Evolutionary conservation across 1,140 invertebrate genomes (phyloP).

Genomic region (Drosophila miranda): DNA sequence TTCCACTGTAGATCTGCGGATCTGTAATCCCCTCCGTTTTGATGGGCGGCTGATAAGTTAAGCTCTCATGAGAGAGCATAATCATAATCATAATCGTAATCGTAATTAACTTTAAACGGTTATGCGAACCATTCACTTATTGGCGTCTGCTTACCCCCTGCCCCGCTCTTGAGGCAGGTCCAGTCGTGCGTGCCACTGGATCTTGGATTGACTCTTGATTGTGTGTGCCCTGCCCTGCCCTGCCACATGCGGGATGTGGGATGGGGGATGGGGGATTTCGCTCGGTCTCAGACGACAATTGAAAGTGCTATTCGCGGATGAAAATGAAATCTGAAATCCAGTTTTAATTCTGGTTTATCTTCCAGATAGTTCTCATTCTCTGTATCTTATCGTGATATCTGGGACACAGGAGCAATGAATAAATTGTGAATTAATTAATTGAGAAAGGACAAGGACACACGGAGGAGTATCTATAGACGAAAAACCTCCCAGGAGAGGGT

Average conservation of each 20-base stretch:
- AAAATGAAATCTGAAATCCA: conserved; percentile 22
- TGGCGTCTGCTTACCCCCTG: conserved; percentile 36
- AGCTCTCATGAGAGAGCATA: conserved; percentile 15
- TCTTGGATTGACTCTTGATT: conserved; percentile 27
- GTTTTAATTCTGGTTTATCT: conserved; percentile 19
- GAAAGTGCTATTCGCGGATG: not conserved
- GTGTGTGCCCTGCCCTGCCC: conserved; percentile 34
- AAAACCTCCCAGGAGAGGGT: conserved; percentile 17
- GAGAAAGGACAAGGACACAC: not conserved
- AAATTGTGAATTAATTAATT: conserved; percentile 37
- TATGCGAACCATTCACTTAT: conserved; percentile 30
- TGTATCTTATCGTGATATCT: conserved; percentile 63
- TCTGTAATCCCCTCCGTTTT: conserved; percentile 41
- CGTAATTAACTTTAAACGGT: conserved; percentile 56
- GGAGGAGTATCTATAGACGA: not conserved
- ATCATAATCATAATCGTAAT: conserved; percentile 31
- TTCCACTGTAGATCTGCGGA: conserved; percentile 52
- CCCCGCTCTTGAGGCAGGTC: conserved; percentile 56
- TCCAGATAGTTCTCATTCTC: conserved; percentile 32
- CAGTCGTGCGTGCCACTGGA: conserved; percentile 50
- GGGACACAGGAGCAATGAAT: conserved; percentile 38
- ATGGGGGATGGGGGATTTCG: conserved; percentile 17
- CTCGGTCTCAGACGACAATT: conserved; percentile 26
- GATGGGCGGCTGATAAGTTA: conserved; percentile 48
- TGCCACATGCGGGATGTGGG: conserved; percentile 33